Percentiles rank a stretch among this genome's conserved stretches.
These are phyloP conservation scores for Alligator mississippiensis DNA, from an alignment of 2,113 vertebrate species.

Conservation along the genomic window DNA sequence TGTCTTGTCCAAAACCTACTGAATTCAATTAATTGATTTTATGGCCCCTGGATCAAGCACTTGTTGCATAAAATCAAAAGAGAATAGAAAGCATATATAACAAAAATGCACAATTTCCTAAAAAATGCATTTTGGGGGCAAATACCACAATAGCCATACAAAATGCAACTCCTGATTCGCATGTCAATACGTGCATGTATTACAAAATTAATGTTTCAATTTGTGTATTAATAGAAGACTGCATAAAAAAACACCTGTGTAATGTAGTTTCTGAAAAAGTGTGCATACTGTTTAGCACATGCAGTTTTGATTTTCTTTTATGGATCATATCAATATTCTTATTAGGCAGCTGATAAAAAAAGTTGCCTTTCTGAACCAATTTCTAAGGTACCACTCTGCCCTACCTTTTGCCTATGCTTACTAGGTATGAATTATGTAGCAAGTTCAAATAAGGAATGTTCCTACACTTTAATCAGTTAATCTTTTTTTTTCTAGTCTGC, in stretches of 20 bases:
- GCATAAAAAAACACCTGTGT: not conserved
- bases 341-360: too few species aligned
- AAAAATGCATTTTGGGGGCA: not conserved
- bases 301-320: not conserved
- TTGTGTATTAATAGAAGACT: not conserved
- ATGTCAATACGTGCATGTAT: not conserved
- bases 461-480: not conserved
- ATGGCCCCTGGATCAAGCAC: not conserved
- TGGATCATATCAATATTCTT: not conserved
- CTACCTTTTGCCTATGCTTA: not conserved
- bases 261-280: not conserved
- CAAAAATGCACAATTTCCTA: not conserved
- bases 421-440: not conserved
- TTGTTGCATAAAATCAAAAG: not conserved
- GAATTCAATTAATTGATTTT: not conserved
- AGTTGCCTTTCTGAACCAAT: too few species aligned
- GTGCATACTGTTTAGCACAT: not conserved
- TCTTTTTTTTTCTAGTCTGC: not conserved
- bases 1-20: not conserved
- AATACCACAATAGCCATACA: not conserved
- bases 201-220: not conserved
- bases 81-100: not conserved
- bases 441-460: not conserved
- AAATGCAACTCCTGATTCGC: conserved; percentile 9
- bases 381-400: too few species aligned